These are phyloP conservation scores for Eupithecia dodoneata DNA, from an alignment of 2,888 invertebrate genomes.

Conservation along the genomic window DNA sequence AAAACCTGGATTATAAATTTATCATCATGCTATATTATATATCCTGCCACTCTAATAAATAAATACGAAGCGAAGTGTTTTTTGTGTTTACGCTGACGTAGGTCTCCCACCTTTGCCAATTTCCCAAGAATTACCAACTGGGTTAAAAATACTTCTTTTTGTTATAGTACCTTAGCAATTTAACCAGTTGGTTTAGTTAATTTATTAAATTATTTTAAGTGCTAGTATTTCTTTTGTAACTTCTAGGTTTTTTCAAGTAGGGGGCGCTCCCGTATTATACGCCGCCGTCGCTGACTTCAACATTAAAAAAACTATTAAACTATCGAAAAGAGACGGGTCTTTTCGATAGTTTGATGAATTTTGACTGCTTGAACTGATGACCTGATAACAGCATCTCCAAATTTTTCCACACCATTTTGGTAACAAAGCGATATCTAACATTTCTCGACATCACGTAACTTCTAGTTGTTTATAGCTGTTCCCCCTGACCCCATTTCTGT, in stretches of 20 bases:
- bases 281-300: not conserved
- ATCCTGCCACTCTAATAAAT: too few species aligned
- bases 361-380: slow-evolving; percentile 2
- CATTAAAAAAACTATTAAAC: not conserved
- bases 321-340: not conserved
- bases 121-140: too few species aligned
- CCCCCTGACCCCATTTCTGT: slow-evolving; percentile 43
- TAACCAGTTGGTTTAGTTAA: too few species aligned
- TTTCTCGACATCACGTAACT: slow-evolving; percentile 41
- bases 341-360: too few species aligned
- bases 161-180: not conserved
- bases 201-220: too few species aligned
- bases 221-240: not conserved
- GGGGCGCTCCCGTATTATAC: too few species aligned
- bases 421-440: slow-evolving; percentile 28
- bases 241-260: not conserved
- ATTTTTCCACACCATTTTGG: slow-evolving; percentile 35
- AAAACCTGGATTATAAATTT: too few species aligned
- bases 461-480: slow-evolving; percentile 44
- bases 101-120: too few species aligned
- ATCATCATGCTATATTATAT: too few species aligned
- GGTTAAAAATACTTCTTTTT: too few species aligned
- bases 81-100: too few species aligned
- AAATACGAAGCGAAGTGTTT: too few species aligned
- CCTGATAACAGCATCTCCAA: slow-evolving; percentile 23